Evolutionary conservation across 2,113 vertebrate species (phyloP), one percentile per base, ranked within the genome.

Genomic region (Motacilla tschutschensis): DNA sequence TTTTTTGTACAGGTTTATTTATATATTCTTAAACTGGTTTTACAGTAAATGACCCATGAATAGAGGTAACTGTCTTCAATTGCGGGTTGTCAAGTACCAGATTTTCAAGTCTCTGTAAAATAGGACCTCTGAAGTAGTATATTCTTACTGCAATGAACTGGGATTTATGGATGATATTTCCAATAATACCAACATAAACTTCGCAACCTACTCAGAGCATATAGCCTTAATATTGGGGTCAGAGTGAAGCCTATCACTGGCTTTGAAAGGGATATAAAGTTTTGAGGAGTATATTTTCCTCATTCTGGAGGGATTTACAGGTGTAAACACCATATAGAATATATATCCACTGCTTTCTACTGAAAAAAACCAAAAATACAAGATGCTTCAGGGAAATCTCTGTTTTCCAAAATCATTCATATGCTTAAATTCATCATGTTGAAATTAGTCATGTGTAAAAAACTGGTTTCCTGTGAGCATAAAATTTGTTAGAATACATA

Each of bases 81-180:
- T 90, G 44, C 16, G 7, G 10, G 28, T 77, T 87, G 72, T 92
- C 78, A 84, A 90, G 64, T 73, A 91, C 31, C 28, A 84, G 80
- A 84, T 84, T 86, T 93, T 92, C 79, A 87, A 67, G 58, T 46
- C 38, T 76, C 71, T 91, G 81, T 94, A 87, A 91, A 91, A 79
- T 59, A 51, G 0, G 3, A 90, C 88, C 81, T 90, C 74, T 88
- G 36, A 86, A 91, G 55, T 75, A 70, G 17, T 82, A 15, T 77
- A 77, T 82, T 82, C 72, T 90, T 91, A 60, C 44, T 74, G 64
- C 64, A 82, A 6, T 74, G 81, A 92, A 70, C 55, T 66, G 63
- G 36, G 71, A 88, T 90, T 94, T 94, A 91, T 28, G 55, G 78
- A 64, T 93, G 44, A 66, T 84, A 71, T 53, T 90, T 92, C 59